These are phyloP conservation scores for Dioctria rufipes DNA, from an alignment of 2,888 invertebrate species.

Conservation along the genomic window DNA sequence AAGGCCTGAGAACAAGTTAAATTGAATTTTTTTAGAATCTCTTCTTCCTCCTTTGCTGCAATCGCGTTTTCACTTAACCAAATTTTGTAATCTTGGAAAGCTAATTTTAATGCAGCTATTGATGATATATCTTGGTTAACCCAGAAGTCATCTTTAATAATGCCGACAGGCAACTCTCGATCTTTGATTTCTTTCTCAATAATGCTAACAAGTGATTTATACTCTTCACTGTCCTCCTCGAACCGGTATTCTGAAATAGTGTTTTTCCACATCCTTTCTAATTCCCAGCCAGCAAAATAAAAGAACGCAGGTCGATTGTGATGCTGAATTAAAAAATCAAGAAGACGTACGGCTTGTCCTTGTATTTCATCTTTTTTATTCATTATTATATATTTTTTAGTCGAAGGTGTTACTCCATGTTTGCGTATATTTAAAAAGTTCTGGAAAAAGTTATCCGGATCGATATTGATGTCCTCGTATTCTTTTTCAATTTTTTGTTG, in stretches of 20 bases:
- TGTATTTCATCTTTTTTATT: neutral
- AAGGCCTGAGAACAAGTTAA: constrained; percentile 7
- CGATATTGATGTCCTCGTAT: constrained; percentile 12
- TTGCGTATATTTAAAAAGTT: constrained; percentile 1
- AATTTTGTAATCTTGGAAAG: neutral
- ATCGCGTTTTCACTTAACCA: neutral
- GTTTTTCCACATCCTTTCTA: neutral
- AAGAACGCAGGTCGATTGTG: constrained; percentile 2
- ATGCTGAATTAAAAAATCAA: constrained; percentile 11
- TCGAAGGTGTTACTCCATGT: neutral
- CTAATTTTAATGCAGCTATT: constrained; percentile 1
- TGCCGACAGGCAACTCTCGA: neutral
- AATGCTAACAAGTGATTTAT: neutral
- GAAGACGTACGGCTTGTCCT: neutral
- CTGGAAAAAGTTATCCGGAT: constrained; percentile 13
- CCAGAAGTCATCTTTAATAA: neutral
- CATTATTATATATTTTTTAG: neutral
- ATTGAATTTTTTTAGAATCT: neutral
- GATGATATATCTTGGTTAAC: neutral
- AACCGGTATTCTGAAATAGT: constrained; percentile 6
- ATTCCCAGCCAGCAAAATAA: constrained; percentile 22
- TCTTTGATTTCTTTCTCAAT: neutral
- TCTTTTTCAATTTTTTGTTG: constrained; percentile 17
- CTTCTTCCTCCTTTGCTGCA: neutral
- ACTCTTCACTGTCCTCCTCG: constrained; percentile 4